These are phyloP conservation scores for Holocentrus rufus DNA, from an alignment of 2,797 vertebrate species.

Conservation along the genomic window DNA sequence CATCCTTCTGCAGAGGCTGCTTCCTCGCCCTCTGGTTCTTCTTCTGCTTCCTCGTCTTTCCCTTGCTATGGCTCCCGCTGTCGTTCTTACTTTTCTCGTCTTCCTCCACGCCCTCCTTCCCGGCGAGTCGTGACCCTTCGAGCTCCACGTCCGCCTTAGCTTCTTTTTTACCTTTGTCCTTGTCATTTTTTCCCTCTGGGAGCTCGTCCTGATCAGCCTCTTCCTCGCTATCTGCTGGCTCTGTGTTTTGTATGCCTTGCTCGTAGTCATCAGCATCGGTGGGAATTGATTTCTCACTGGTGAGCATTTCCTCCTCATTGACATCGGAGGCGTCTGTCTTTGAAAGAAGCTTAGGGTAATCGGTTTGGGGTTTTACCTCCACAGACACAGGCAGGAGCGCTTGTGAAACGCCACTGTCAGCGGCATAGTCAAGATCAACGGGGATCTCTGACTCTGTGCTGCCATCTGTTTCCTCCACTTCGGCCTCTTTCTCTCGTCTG, in stretches of 20 bases:
- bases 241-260: slow-evolving; percentile 51
- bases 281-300: slow-evolving; percentile 44
- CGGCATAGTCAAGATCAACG: slow-evolving; percentile 72
- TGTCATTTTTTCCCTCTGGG: neutral
- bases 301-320: slow-evolving; percentile 28
- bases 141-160: slow-evolving; percentile 21
- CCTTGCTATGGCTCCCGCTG: slow-evolving; percentile 57
- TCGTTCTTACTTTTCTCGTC: slow-evolving; percentile 67
- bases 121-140: slow-evolving; percentile 5
- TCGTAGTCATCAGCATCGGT: slow-evolving; percentile 56
- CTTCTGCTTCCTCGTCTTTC: slow-evolving; percentile 71
- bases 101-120: slow-evolving; percentile 27
- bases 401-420: slow-evolving; percentile 64
- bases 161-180: slow-evolving; percentile 38
- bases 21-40: slow-evolving; percentile 74
- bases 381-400: slow-evolving; percentile 37
- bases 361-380: slow-evolving; percentile 26
- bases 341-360: slow-evolving; percentile 20
- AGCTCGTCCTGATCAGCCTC: slow-evolving; percentile 25
- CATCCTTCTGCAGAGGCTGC: slow-evolving; percentile 72
- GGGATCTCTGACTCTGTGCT: slow-evolving; percentile 78
- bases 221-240: slow-evolving; percentile 51
- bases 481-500: slow-evolving; percentile 16
- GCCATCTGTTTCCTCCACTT: slow-evolving; percentile 67
- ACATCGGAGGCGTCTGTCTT: slow-evolving; percentile 30